Base-by-base conservation (phyloP, 2,888 invertebrate genomes). In the Agriopis leucophaearia region DNA sequence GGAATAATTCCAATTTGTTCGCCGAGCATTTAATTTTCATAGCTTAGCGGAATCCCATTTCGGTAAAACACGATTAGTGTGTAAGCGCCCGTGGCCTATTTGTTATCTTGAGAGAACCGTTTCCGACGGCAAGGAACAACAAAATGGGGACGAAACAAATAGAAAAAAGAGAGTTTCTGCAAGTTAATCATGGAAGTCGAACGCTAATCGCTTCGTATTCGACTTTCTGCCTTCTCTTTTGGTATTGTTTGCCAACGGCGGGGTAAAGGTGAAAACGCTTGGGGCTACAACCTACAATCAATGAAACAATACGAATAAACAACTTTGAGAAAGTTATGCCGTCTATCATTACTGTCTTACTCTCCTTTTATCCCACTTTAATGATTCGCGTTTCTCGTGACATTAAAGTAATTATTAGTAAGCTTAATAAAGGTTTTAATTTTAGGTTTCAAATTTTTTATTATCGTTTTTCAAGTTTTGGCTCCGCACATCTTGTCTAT, bases 151-250 rank as follows among this genome's bases (percentile, higher is more conserved):
- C 72, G 75, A 69, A 75, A 73, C 75, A 78, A 74, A 76, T 76
- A 78, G 73, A 78, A 79, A 83, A 82, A 82, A 78, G 78, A 78
- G 82, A 79, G 83, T 76, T 78, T 78, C 69, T 74, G 75, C 58
- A 79, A 85, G 88, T 88, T 88, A 87, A 88, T 88, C 88, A 86
- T 85, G 81, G 84, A 85, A 88, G 84, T 82, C 80, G 82, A 85
- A 84, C 82, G 81, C 76, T 83, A 82, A 81, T 82, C 80, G 78
- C 76, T 76, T 71, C 80, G 80, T 78, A 83, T 82, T 85, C 82
- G 77, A 77, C 78, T 77, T 76, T 74, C 75, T 56, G 67, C 66
- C 75, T 80, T 78, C 74, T 76, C 78, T 79, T 86, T 84, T 86
- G 84, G 81, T 82, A 79, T 80, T 83, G 78, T 84, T 83, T 81